Percentiles rank a stretch among this genome's conserved stretches.
phyloP scores from a whole-genome alignment of 2,797 vertebrate species.

The Harpagifer antarcticus region DNA sequence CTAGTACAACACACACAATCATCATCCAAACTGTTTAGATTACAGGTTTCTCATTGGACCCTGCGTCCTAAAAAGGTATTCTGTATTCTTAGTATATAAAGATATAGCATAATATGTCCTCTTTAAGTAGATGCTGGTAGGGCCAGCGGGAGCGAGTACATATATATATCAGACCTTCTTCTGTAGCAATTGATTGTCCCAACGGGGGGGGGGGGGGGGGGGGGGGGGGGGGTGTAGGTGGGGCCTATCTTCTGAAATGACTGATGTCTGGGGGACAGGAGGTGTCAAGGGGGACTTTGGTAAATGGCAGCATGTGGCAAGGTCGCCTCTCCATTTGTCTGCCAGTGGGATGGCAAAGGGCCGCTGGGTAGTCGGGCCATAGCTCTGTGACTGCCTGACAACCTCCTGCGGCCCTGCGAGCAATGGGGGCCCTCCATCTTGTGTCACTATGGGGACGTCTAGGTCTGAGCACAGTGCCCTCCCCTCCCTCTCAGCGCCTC shows the following conservation, averaged over 20 bases:
- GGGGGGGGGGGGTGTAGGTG: slow-evolving; percentile 41
- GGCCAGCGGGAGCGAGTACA: background rate
- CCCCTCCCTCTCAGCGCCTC: slow-evolving; percentile 73
- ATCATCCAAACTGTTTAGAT: background rate
- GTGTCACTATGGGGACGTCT: slow-evolving; percentile 80
- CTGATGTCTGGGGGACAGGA: slow-evolving; percentile 70
- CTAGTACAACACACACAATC: background rate
- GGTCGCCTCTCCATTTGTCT: slow-evolving; percentile 83
- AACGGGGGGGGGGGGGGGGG: slow-evolving; percentile 37
- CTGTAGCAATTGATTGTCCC: slow-evolving; percentile 55
- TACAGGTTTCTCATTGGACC: slow-evolving; percentile 4
- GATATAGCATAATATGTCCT: background rate
- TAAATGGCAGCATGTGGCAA: slow-evolving; percentile 82
- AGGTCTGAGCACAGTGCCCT: slow-evolving; percentile 78
- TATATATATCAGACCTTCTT: slow-evolving; percentile 35
- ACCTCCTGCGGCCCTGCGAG: slow-evolving; percentile 74
- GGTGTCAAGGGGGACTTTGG: slow-evolving; percentile 74
- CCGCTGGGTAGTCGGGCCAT: slow-evolving; percentile 61
- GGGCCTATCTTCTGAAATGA: slow-evolving; percentile 74
- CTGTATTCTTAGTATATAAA: background rate
- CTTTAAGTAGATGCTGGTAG: background rate
- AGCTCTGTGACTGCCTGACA: slow-evolving; percentile 80
- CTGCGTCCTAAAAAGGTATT: background rate
- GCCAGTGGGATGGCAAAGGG: slow-evolving; percentile 70
- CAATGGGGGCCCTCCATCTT: slow-evolving; percentile 81